Evolutionary conservation across 2,113 vertebrate species (phyloP).

Genomic region (Phoenicopterus ruber): DNA sequence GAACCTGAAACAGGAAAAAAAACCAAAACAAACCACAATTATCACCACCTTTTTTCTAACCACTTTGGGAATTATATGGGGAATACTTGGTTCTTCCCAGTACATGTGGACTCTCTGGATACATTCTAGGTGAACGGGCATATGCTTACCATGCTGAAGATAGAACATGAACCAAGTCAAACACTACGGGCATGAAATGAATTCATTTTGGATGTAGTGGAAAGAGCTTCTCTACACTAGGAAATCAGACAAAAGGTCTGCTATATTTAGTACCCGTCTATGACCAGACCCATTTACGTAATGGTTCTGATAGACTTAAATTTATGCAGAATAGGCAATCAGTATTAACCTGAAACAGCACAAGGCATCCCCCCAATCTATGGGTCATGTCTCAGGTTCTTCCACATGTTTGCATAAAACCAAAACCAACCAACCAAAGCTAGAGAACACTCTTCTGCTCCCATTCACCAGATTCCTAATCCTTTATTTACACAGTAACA

Average conservation of each 20-base stretch:
- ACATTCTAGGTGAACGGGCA: not conserved
- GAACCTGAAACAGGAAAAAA: not conserved
- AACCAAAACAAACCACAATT: not conserved
- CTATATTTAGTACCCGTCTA: not conserved
- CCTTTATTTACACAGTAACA: not conserved
- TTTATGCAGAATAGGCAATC: not conserved
- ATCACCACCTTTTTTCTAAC: not conserved
- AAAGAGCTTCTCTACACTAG: not conserved
- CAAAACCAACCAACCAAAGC: not conserved
- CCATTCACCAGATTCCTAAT: not conserved
- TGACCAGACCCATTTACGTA: not conserved
- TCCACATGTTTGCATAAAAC: not conserved
- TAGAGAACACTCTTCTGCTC: not conserved
- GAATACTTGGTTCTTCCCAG: not conserved
- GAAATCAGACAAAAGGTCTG: not conserved
- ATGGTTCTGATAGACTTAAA: not conserved
- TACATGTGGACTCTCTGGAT: not conserved
- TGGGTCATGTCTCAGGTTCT: not conserved
- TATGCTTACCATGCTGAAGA: not conserved
- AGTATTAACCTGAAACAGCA: not conserved
- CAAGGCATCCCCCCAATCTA: not conserved
- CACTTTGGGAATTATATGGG: not conserved
- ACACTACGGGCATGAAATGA: not conserved
- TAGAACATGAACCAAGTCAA: not conserved
- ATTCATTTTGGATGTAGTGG: not conserved